These are phyloP conservation scores for Tribolium madens DNA, from an alignment of 1,140 invertebrate genomes.

Conservation along the genomic window DNA sequence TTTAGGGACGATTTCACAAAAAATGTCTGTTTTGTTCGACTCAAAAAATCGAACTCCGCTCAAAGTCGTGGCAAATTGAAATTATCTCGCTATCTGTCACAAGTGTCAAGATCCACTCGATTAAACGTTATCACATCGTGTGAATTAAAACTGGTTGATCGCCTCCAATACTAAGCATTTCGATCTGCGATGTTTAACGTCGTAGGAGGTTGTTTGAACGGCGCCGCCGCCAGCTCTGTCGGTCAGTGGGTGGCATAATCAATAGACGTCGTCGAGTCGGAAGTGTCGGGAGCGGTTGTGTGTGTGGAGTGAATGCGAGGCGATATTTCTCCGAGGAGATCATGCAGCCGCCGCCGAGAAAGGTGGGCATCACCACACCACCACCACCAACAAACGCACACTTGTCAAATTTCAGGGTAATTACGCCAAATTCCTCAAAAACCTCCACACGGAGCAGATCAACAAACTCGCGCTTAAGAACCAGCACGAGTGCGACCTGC, in stretches of 20 bases:
- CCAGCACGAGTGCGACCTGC: slow-evolving; percentile 94
- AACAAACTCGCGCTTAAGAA: slow-evolving; percentile 93
- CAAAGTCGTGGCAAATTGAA: too few species aligned
- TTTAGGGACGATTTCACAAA: too few species aligned
- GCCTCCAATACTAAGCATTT: background rate
- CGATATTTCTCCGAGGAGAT: slow-evolving; percentile 59
- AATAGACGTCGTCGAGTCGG: slow-evolving; percentile 51
- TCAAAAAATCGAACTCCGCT: too few species aligned
- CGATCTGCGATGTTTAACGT: slow-evolving; percentile 4
- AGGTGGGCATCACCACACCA: slow-evolving; percentile 68
- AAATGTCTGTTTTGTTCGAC: too few species aligned
- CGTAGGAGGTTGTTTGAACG: slow-evolving; percentile 1
- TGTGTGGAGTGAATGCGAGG: slow-evolving; percentile 59
- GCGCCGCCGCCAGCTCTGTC: slow-evolving; percentile 50
- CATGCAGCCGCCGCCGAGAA: slow-evolving; percentile 83
- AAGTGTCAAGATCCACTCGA: background rate
- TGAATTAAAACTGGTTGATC: background rate
- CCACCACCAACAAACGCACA: background rate
- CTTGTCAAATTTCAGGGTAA: slow-evolving; percentile 77
- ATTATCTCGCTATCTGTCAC: too few species aligned
- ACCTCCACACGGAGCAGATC: slow-evolving; percentile 92
- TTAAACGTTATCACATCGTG: background rate
- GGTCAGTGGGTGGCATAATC: slow-evolving; percentile 54
- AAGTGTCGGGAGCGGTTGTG: slow-evolving; percentile 45
- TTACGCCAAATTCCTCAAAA: slow-evolving; percentile 90